Conservation (phyloP, 2,797 vertebrate genomes). For the Caiman crocodilus region DNA sequence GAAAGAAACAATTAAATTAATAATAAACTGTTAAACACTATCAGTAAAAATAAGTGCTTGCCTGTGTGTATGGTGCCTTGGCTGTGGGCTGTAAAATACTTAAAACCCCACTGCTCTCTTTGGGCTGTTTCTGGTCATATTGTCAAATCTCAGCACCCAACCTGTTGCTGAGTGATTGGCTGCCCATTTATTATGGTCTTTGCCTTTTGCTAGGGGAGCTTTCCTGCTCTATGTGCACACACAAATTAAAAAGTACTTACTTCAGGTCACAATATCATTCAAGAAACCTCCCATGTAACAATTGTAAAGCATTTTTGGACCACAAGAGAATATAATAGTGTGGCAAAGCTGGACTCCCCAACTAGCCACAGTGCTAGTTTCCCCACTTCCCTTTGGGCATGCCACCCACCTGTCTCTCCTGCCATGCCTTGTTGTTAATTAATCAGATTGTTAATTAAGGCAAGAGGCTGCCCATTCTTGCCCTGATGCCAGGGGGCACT, state of each 20-base stretch:
- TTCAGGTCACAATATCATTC: not conserved
- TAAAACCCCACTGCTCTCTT: not conserved
- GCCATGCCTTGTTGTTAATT: too few relatives aligned
- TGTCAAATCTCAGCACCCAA: not conserved
- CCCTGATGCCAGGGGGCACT: too few relatives aligned
- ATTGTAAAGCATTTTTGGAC: not conserved
- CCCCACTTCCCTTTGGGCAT: too few relatives aligned
- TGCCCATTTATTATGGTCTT: too few relatives aligned
- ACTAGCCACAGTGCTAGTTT: too few relatives aligned
- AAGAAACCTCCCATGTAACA: not conserved
- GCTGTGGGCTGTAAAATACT: not conserved
- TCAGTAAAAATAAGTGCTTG: not conserved
- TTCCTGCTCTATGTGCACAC: not conserved
- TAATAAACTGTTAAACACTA: not conserved
- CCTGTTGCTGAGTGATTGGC: not conserved
- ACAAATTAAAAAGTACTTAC: not conserved
- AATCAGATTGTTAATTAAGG: too few relatives aligned
- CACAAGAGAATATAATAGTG: too few relatives aligned
- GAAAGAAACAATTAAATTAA: not conserved
- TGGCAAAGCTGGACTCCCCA: too few relatives aligned
- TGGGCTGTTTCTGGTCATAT: not conserved
- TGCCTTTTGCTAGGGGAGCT: too few relatives aligned
- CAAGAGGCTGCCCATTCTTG: too few relatives aligned
- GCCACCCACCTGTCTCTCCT: too few relatives aligned
- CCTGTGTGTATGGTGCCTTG: not conserved